phyloP scores from a whole-genome alignment of 2,888 invertebrate species.

The Scelioninae gen. 2 region DNA sequence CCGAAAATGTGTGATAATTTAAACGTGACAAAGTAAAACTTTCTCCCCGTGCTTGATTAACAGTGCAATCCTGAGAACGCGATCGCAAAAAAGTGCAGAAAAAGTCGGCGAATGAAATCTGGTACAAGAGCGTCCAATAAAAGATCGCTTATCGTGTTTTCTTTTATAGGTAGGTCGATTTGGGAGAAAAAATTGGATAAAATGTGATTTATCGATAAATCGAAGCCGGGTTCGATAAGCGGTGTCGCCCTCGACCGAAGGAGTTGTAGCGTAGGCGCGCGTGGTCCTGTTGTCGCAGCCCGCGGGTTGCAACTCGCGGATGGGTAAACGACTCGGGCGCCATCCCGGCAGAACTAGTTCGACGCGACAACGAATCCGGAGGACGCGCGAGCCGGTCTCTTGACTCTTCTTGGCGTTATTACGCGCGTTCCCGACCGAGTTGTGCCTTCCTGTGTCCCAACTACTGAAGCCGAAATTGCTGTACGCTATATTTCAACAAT shows the following conservation, averaged over 20 bases:
- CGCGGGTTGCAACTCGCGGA: conserved; percentile 40
- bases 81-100: conserved; percentile 13
- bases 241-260: conserved; percentile 1
- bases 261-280: conserved; percentile 52
- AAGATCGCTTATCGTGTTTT: conserved; percentile 43
- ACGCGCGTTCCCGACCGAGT: conserved; percentile 46
- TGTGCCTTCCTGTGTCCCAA: conserved; percentile 9
- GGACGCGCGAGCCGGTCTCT: conserved; percentile 36
- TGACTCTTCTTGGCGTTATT: conserved; percentile 32
- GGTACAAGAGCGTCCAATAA: conserved; percentile 3
- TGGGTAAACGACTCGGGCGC: conserved; percentile 54
- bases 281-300: conserved; percentile 43
- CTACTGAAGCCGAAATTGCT: conserved; percentile 33
- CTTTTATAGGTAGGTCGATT: conserved; percentile 32
- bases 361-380: conserved; percentile 37
- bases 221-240: conserved; percentile 29
- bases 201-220: conserved; percentile 54
- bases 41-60: conserved; percentile 32
- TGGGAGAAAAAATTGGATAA: conserved; percentile 43
- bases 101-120: conserved; percentile 21
- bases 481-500: conserved; percentile 9
- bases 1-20: no score
- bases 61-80: conserved; percentile 4
- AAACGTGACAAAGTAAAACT: conserved; percentile 2
- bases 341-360: conserved; percentile 49